Conservation (phyloP, 2,888 invertebrate genomes). For the Nipponacmea schrenckii region DNA sequence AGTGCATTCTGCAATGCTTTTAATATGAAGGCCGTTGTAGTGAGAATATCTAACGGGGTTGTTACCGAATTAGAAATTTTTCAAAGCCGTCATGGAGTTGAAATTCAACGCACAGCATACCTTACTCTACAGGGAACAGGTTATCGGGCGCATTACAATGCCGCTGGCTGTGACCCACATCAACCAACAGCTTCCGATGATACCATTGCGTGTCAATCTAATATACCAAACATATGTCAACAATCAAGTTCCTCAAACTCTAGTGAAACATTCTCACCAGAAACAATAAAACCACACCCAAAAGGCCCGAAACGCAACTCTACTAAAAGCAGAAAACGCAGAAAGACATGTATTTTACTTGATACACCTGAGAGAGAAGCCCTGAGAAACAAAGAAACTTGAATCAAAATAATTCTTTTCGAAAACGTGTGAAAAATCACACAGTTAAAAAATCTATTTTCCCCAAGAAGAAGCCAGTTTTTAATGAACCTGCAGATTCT, state of each 20-base stretch:
- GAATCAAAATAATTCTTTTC: background rate
- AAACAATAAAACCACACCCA: conserved; percentile 19
- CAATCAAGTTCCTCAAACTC: conserved; percentile 6
- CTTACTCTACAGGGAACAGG: conserved; percentile 17
- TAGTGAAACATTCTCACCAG: conserved; percentile 19
- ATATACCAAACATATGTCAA: conserved; percentile 3
- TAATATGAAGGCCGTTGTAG: conserved; percentile 23
- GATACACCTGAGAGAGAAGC: conserved; percentile 28
- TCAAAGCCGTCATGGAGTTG: conserved; percentile 17
- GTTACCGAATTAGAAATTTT: conserved; percentile 12
- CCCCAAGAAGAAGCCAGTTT: background rate
- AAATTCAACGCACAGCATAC: conserved; percentile 10
- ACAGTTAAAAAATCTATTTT: no score
- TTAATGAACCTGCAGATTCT: conserved; percentile 10
- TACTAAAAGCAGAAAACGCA: conserved; percentile 21
- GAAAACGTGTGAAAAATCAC: no score
- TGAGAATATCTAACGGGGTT: conserved; percentile 13
- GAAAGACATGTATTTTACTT: conserved; percentile 24
- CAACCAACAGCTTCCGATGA: background rate
- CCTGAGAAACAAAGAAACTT: conserved; percentile 16
- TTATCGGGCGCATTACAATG: conserved; percentile 21
- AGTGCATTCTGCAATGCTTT: conserved; percentile 24
- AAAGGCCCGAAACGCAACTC: conserved; percentile 25
- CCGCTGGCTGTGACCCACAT: conserved; percentile 9
- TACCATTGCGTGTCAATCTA: background rate